Evolutionary conservation across 1,140 invertebrate genomes (phyloP).

Genomic region (Drosophila punjabiensis): DNA sequence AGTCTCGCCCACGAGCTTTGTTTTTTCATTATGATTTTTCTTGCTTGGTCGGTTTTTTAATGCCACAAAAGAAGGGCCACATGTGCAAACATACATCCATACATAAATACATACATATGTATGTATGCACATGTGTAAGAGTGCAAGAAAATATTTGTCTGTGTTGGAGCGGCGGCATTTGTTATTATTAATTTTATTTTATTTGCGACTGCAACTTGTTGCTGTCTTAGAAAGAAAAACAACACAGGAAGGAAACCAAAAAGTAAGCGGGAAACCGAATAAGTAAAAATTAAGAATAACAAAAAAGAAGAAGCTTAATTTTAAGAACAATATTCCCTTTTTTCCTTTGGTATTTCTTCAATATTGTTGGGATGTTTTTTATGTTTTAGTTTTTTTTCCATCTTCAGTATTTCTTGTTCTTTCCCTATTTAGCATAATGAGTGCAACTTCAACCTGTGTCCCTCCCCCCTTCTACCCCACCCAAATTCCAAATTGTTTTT

Average conservation of each 20-base stretch:
- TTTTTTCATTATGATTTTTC: constrained; percentile 72
- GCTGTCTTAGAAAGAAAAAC: constrained; percentile 23
- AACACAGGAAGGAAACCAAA: constrained; percentile 7
- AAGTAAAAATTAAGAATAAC: neutral
- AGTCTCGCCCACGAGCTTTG: constrained; percentile 53
- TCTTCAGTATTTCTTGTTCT: constrained; percentile 8
- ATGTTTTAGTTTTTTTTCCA: neutral
- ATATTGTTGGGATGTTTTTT: neutral
- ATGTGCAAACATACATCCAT: constrained; percentile 24
- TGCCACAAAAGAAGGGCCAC: constrained; percentile 76
- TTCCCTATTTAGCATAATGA: constrained; percentile 70
- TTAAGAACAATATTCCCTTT: constrained; percentile 23
- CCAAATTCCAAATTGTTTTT: constrained; percentile 19
- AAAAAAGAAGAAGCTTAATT: constrained; percentile 55
- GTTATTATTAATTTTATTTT: constrained; percentile 49
- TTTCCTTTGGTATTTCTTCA: neutral
- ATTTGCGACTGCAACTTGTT: constrained; percentile 72
- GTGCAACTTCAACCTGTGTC: constrained; percentile 58
- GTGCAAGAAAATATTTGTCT: constrained; percentile 26
- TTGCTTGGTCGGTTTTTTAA: constrained; percentile 73
- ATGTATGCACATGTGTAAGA: neutral
- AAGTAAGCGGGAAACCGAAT: neutral
- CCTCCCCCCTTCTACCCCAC: constrained; percentile 23
- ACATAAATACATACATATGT: constrained; percentile 10
- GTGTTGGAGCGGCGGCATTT: constrained; percentile 21